Percentiles rank a stretch among this genome's conserved stretches.
Conservation (phyloP, 2,797 vertebrate genomes). For the Cirrhinus molitorella region DNA sequence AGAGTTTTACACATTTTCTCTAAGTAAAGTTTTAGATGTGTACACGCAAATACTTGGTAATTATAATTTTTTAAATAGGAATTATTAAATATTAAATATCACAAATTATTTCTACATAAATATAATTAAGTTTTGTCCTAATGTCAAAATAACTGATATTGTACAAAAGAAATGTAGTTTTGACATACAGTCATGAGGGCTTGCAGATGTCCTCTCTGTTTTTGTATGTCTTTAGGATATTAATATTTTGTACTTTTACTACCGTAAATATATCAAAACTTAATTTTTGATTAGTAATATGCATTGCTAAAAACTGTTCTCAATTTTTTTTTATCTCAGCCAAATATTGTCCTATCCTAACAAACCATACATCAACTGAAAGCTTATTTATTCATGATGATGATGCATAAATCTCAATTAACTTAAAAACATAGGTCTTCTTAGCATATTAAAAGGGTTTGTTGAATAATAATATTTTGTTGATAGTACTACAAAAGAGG, state of each 20-base stretch:
- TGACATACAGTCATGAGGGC: not conserved
- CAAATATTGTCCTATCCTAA: too few species aligned
- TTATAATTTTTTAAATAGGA: not conserved
- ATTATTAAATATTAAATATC: not conserved
- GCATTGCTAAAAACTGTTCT: too few species aligned
- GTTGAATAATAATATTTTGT: slow-evolving; percentile 1
- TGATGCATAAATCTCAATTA: not conserved
- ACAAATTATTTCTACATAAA: not conserved
- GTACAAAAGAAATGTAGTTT: not conserved
- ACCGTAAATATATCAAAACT: too few species aligned
- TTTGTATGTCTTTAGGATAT: too few species aligned
- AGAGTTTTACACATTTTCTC: too few species aligned
- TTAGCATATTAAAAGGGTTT: not conserved
- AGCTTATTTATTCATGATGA: too few species aligned
- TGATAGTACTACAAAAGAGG: not conserved
- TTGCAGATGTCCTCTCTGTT: not conserved
- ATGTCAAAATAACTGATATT: not conserved
- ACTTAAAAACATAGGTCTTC: not conserved
- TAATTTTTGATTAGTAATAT: too few species aligned
- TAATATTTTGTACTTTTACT: too few species aligned
- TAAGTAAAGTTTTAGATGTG: not conserved
- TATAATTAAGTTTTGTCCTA: not conserved
- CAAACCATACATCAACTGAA: too few species aligned
- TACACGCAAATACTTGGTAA: too few species aligned
- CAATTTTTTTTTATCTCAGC: too few species aligned